Percentiles rank a stretch among this genome's conserved stretches.
phyloP scores from a whole-genome alignment of 1,140 invertebrate species.

The Hylaeus volcanicus region DNA sequence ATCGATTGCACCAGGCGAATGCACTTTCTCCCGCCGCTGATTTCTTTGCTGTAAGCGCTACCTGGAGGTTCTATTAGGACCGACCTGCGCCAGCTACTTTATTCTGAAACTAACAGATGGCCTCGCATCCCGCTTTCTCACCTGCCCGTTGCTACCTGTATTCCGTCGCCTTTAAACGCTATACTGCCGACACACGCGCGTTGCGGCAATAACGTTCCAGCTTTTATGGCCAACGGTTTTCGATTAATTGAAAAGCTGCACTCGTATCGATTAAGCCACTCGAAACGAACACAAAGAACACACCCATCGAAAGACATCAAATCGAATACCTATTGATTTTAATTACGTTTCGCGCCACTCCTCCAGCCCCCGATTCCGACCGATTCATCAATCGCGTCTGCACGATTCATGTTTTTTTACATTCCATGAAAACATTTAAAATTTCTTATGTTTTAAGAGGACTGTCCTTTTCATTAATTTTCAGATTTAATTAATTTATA shows the following conservation, averaged over 20 bases:
- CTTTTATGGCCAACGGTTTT: neutral
- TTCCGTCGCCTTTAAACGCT: neutral
- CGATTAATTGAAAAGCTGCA: neutral
- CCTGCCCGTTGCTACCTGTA: constrained; percentile 18
- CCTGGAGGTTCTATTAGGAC: constrained; percentile 32
- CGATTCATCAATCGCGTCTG: neutral
- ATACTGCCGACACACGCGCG: neutral
- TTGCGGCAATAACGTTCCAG: neutral
- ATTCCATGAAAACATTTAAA: too few relatives aligned
- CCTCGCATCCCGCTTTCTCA: constrained; percentile 37
- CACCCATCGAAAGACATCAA: neutral
- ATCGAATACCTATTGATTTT: neutral
- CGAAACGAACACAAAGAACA: neutral
- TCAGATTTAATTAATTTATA: too few relatives aligned
- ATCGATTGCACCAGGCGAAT: constrained; percentile 13
- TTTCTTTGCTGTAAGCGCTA: constrained; percentile 27
- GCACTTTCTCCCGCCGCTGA: constrained; percentile 8
- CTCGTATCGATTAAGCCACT: neutral
- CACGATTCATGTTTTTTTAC: too few relatives aligned
- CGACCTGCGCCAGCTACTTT: constrained; percentile 38
- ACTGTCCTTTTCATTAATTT: too few relatives aligned
- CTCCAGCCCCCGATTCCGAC: neutral
- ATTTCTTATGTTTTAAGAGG: too few relatives aligned
- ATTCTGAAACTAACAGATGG: constrained; percentile 52
- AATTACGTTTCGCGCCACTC: neutral